phyloP scores from a whole-genome alignment of 1,140 invertebrate species.

The Bombus superbus region DNA sequence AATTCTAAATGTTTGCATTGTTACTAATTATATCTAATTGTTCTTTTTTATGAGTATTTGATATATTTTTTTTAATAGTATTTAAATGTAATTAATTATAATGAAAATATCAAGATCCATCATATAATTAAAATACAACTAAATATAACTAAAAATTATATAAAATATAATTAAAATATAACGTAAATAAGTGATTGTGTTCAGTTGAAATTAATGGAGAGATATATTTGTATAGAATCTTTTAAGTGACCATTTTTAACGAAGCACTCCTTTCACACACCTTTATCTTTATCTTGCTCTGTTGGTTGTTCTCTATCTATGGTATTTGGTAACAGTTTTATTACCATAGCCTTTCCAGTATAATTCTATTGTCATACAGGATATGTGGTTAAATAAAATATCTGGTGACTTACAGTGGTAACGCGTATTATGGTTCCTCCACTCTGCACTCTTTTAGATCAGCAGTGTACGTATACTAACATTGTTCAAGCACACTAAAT shows the following conservation, averaged over 20 bases:
- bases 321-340: constrained; percentile 52
- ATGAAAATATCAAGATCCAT: neutral
- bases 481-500: constrained; percentile 56
- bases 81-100: neutral
- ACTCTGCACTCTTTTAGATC: constrained; percentile 77
- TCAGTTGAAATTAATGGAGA: neutral
- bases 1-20: neutral
- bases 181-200: neutral
- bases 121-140: neutral
- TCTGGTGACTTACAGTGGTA: constrained; percentile 77
- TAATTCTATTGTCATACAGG: constrained; percentile 34
- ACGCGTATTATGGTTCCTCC: constrained; percentile 76
- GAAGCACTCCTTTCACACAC: constrained; percentile 29
- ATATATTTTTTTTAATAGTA: neutral
- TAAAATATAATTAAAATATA: neutral
- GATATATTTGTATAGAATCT: neutral
- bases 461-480: constrained; percentile 76
- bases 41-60: neutral
- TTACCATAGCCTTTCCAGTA: constrained; percentile 22
- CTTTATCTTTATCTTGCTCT: constrained; percentile 54
- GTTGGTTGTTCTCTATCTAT: constrained; percentile 49
- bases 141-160: neutral
- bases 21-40: neutral
- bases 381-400: constrained; percentile 62
- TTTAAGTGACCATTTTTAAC: constrained; percentile 6